These are phyloP conservation scores for Scolopax rusticola DNA, from an alignment of 2,797 vertebrate genomes.

Conservation along the genomic window DNA sequence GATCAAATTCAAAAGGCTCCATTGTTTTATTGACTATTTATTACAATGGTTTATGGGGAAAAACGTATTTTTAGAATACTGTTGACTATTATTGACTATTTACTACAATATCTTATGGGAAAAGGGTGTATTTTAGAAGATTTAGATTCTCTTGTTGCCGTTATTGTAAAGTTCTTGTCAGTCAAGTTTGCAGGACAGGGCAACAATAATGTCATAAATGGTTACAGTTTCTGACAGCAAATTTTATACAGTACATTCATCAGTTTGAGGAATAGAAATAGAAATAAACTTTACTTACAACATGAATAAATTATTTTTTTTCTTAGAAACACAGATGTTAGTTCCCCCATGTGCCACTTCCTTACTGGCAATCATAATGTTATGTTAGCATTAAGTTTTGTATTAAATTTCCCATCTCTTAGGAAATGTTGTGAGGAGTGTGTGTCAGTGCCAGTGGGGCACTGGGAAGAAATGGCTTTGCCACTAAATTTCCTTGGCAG, in stretches of 20 bases:
- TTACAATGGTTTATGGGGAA: not conserved
- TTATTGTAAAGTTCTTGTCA: not conserved
- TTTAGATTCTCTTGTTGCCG: not conserved
- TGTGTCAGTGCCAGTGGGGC: not conserved
- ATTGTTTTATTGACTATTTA: slow-evolving; percentile 1
- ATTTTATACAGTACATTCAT: not conserved
- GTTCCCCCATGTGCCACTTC: not conserved
- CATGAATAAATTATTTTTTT: not conserved
- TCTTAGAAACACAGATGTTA: not conserved
- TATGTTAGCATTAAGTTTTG: not conserved
- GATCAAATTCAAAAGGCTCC: not conserved
- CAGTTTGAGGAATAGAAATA: not conserved
- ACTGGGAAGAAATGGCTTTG: not conserved
- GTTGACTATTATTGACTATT: not conserved
- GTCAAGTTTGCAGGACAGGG: not conserved
- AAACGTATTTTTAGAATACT: not conserved
- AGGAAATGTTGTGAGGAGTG: not conserved
- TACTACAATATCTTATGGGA: not conserved
- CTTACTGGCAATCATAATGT: not conserved
- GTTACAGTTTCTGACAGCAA: not conserved
- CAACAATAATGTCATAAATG: not conserved
- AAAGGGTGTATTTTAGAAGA: not conserved
- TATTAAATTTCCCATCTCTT: not conserved
- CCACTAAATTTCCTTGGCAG: not conserved
- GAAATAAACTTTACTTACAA: not conserved